Evolutionary conservation across 2,113 vertebrate species (phyloP), one percentile per base, ranked within the genome.

Genomic region (Oryzias javanicus): DNA sequence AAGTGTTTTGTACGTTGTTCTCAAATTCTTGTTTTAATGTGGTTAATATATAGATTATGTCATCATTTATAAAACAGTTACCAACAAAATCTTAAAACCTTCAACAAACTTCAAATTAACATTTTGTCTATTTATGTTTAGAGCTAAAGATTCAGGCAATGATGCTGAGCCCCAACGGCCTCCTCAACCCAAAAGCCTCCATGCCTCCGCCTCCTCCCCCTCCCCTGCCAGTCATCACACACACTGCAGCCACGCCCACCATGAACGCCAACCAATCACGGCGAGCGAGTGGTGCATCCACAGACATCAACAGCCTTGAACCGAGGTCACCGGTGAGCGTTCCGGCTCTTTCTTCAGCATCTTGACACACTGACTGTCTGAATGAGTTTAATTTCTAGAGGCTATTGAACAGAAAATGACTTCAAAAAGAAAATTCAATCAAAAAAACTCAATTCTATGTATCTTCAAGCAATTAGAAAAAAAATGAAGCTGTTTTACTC

Each of bases 141-240:
- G 97, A 98, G 74, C 83, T 97, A 68, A 99, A 98, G 90, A 92
- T 94, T 89, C 94, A 93, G 67, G 91, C 95, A 0, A 91, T 97
- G 74, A 93, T 95, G 0, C 81, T 94, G 82, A 94, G 93, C 18
- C 94, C 95, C 10, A 98, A 98, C 0, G 97, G 97, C 42, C 94
- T 96, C 73, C 86, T 98, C 79, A 95, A 99, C 81, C 93, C 93
- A 49, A 88, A 90, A 18, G 91, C 92, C 40, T 94, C 92, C 72
- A 90, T 94, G 91, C 93, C 95, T 0, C 78, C 42, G 10, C 79
- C 48, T 27, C 64, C 55, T 58, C 74, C 76, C 46, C 94, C 94
- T 5, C 58, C 79, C 2, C 92, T 94, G 0, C 96, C 95, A 0
- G 86, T 96, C 60, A 96, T 98, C 86, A 89, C 92, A 42, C 94